These are phyloP conservation scores for Phymastichus coffea DNA, from an alignment of 1,140 invertebrate species.

Conservation along the genomic window DNA sequence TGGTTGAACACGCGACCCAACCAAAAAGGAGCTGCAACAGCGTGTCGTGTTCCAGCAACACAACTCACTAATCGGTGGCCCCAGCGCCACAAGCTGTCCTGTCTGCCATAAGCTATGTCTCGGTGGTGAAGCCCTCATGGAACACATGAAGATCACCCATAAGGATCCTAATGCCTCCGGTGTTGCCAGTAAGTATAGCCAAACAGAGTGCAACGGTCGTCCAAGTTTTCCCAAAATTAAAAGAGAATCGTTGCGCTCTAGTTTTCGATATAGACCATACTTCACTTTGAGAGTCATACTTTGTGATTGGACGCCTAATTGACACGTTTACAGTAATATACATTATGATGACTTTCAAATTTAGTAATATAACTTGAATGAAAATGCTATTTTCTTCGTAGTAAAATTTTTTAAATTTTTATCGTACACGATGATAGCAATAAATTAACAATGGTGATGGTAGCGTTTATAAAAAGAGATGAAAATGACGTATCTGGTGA, in stretches of 20 bases:
- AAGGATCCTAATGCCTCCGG: slow-evolving; percentile 87
- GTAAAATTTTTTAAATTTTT: too few species aligned
- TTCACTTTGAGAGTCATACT: too few species aligned
- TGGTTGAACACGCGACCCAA: slow-evolving; percentile 30
- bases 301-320: too few species aligned
- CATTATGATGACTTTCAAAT: too few species aligned
- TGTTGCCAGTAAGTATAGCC: slow-evolving; percentile 79
- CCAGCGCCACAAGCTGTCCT: slow-evolving; percentile 85
- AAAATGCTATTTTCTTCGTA: too few species aligned
- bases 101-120: slow-evolving; percentile 92
- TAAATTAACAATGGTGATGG: too few species aligned
- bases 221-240: neutral
- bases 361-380: too few species aligned
- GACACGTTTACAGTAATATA: too few species aligned
- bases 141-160: slow-evolving; percentile 94
- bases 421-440: too few species aligned
- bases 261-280: too few species aligned
- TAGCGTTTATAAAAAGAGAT: too few species aligned
- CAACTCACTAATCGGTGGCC: slow-evolving; percentile 84
- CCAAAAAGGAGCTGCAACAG: slow-evolving; percentile 77
- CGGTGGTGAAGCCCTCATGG: slow-evolving; percentile 87
- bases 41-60: slow-evolving; percentile 91
- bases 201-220: neutral
- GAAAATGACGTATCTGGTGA: slow-evolving; percentile 8
- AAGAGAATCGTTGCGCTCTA: too few species aligned